Percentiles rank a stretch among this genome's conserved stretches.
Conservation (phyloP, 2,113 vertebrate genomes). For the Pontoporia blainvillei region DNA sequence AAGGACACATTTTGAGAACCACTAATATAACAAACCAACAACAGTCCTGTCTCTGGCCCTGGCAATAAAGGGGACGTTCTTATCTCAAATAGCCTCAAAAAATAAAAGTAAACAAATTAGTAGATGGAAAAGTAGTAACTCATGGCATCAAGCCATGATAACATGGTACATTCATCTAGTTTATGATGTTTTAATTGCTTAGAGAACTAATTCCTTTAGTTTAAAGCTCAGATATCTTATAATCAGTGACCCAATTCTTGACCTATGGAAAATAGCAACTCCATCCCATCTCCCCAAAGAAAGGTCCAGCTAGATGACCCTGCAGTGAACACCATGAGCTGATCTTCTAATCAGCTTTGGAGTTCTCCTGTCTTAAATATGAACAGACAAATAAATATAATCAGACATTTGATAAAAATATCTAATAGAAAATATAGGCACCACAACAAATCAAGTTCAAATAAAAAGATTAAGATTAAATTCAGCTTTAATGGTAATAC, state of each 20-base stretch:
- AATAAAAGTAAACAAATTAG: neutral
- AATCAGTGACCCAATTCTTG: neutral
- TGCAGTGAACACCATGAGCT: neutral
- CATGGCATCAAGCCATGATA: neutral
- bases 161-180: neutral
- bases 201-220: neutral
- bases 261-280: neutral
- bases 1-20: neutral
- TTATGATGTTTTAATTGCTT: neutral
- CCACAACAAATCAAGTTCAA: neutral
- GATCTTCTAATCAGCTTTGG: neutral
- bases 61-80: neutral
- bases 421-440: neutral
- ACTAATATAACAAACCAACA: neutral
- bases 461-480: conserved; percentile 7
- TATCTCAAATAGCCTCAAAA: neutral
- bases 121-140: neutral
- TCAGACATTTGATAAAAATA: neutral
- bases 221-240: neutral
- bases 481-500: neutral
- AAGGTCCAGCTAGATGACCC: neutral
- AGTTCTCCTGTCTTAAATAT: neutral
- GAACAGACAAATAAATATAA: neutral
- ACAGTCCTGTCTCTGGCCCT: neutral
- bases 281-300: neutral